Evolutionary conservation across 2,797 vertebrate genomes (phyloP), one percentile per base, ranked within the genome.

Genomic region (Rhynchotus rufescens): DNA sequence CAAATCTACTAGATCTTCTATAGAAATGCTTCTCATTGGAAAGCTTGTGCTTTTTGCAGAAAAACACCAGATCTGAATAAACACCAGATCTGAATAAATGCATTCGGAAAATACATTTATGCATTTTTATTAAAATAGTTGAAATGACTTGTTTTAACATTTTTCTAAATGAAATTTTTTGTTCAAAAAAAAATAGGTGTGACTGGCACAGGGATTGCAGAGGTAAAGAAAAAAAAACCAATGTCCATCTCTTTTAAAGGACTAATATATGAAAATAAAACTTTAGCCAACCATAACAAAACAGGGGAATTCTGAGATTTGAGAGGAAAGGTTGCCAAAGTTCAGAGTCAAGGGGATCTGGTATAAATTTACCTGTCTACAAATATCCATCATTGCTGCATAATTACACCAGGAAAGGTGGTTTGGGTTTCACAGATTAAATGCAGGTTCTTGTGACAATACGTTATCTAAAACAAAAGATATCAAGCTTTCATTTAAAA

Each of bases 261-360:
- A 44, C 7, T 57, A 15, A 1, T 4, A 45, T 65, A 54, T 25
- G 8, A 83, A 85, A 62, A 68, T 2, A 34, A 62, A 78, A 21
- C 8, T 54, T 79, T 2, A 34, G 38, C 40, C 19, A 34, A 6
- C 1, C 1, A 7, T 21, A 81, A 60, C 0, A 2, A 86, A 74
- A 14, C 9, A 74, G 36, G 14, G 0, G 4, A 28, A 5, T 32
- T 68, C 8, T 2, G 45, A 12, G 38, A 38, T 30, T 51, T 34
- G 5, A 80, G 30, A 75, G 44, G 64, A 90, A 76, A 84, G 30
- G n/a, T 21, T 71, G 23, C 12, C 17, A 19, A 69, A 21, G 44
- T 28, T 64, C 30, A 67, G 47, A 80, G 28, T 40, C 30, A 23
- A 14, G 28, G 42, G 38, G 81, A 73, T 7, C 26, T 36, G 57